Base-by-base conservation (phyloP, 1,140 invertebrate species). In the Steinernema feltiae region DNA sequence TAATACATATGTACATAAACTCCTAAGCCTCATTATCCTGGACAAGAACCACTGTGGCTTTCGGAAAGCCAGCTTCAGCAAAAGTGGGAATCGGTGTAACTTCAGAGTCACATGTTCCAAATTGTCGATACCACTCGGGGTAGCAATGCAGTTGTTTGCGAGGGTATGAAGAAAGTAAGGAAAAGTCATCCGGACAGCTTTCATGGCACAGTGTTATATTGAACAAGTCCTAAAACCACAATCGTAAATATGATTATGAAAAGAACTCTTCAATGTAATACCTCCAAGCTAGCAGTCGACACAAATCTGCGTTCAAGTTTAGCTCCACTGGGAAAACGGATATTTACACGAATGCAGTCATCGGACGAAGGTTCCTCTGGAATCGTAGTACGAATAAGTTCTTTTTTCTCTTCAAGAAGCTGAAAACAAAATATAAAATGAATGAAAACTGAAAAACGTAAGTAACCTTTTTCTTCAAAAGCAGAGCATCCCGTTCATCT, bases 81-180 rank as follows among this genome's bases (percentile, higher is more conserved):
- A 81, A 81, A 7, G 80, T 82, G 21, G 63, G 75, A 48, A 81
- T 82, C 29, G 24, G 31, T 17, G 31, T 24, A 12, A 48, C 32
- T 1, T 21, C 21, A 1, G 30, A 21, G 0, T 72, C 31, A 24
- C 48, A 27, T 0, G 31, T 30, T n/a, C 75, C 48, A 32, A 69
- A 81, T 48, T 82, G 81, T 21, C 69, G 63, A 48, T 81, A 81
- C 80, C 80, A 81, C n/a, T 31, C 69, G 0, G 80, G 80, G n/a
- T 73, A 73, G 63, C 80, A 81, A 30, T 82, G 18, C 1, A 81
- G 48, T 30, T 35, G 63, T 29, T 76, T 80, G 18, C 70, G 69
- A 18, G 80, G 80, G 35, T 81, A 81, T 32, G 78, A 70, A 3
- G 70, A 73, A 18, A 81, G 70, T 17, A 81, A 48, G 24, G 80